Conservation (phyloP, 1,140 invertebrate species). For the Phymastichus coffea region DNA sequence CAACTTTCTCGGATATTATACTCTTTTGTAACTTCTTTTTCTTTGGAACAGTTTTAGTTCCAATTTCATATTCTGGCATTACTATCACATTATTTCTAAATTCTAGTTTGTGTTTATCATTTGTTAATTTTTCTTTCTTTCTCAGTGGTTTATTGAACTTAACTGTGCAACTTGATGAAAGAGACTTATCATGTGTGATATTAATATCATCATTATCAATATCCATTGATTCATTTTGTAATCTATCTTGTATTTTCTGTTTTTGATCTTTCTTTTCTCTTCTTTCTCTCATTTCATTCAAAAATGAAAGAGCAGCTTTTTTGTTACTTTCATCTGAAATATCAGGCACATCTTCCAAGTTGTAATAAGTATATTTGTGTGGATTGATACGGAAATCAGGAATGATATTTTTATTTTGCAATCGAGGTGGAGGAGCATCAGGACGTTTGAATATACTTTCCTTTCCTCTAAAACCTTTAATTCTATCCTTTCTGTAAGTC, state of each 20-base stretch:
- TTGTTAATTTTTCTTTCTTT: conserved; percentile 19
- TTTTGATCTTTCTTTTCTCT: conserved; percentile 41
- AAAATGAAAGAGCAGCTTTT: conserved; percentile 69
- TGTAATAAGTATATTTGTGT: conserved; percentile 76
- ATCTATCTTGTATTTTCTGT: conserved; percentile 16
- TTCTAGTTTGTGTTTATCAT: conserved; percentile 53
- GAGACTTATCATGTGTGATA: not conserved
- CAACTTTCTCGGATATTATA: conserved; percentile 37
- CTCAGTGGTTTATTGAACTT: conserved; percentile 27
- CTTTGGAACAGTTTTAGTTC: conserved; percentile 55
- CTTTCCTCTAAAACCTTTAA: conserved; percentile 58
- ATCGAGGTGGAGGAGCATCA: conserved; percentile 61
- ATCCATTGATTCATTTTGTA: conserved; percentile 43
- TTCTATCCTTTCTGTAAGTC: conserved; percentile 27
- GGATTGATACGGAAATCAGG: conserved; percentile 74
- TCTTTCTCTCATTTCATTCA: conserved; percentile 65
- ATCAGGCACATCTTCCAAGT: conserved; percentile 70
- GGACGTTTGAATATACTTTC: conserved; percentile 78
- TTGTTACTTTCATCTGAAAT: conserved; percentile 74
- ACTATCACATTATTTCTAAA: conserved; percentile 69
- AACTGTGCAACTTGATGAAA: no score
- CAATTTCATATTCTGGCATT: conserved; percentile 80
- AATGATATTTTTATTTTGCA: conserved; percentile 53
- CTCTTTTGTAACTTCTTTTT: conserved; percentile 56
- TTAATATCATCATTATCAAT: conserved; percentile 19